Base-by-base conservation (phyloP, 2,113 vertebrate genomes). In the Panurus biarmicus region DNA sequence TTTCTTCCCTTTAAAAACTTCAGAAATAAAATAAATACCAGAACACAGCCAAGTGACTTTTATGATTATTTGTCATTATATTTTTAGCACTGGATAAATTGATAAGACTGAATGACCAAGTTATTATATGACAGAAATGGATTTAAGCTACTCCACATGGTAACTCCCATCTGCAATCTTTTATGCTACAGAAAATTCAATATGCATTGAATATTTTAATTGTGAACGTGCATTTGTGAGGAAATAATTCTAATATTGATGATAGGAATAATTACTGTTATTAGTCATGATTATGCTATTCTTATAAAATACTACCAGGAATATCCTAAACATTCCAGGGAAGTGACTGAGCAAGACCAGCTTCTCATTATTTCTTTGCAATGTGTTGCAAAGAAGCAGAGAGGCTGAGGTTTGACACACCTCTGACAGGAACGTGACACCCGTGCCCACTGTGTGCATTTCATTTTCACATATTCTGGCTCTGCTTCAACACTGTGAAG, bases 161-260 rank as follows among this genome's bases (percentile, higher is more conserved):
- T 26, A 90, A 62, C 11, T 47, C 22, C 14, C 61, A 61, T 33
- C 44, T 60, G 53, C 65, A 7, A 4, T 14, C 35, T 44, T 87
- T 48, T 45, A 72, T 14, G 71, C 23, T 11, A 47, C 33, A 71
- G 56, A 89, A 91, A 74, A 89, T 42, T 80, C 84, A 90, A 74
- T 77, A 50, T 15, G 17, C 44, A 84, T 35, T 58, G 69, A 84
- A 24, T 74, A 77, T 80, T 96, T 89, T 69, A 64, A 61, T 38
- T 74, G 72, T 62, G 77, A 50, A 66, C 80, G 50, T 66, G 16
- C 60, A 84, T 70, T 84, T 90, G 45, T 2, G 18, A 83, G 50
- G 78, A 95, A 84, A 70, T 65, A 91, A 86, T 67, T 94, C 77
- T 60, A 76, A 79, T 76, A 93, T 31, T 86, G 72, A 94, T 89